Evolutionary conservation across 2,113 vertebrate genomes (phyloP).

Genomic region (Sturnira hondurensis): DNA sequence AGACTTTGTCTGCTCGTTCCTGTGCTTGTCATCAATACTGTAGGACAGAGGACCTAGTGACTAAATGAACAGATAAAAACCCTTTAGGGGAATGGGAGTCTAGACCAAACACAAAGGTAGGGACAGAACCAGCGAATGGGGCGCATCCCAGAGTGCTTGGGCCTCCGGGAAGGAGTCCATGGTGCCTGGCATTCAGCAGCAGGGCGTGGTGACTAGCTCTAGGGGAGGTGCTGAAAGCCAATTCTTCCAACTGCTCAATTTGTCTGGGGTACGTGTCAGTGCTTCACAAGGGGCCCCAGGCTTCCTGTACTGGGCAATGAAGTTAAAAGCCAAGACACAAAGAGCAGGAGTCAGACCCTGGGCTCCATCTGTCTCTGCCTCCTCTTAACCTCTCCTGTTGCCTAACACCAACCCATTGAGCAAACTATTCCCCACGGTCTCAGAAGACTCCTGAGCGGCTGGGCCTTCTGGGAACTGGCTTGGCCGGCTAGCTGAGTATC

Average conservation of each 20-base stretch:
- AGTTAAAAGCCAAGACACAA: neutral
- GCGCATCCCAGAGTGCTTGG: neutral
- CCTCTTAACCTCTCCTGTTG: neutral
- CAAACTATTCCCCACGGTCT: neutral
- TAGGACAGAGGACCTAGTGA: neutral
- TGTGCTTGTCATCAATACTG: neutral
- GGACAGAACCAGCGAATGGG: neutral
- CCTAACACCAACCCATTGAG: neutral
- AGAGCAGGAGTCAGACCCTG: neutral
- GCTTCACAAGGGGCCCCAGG: neutral
- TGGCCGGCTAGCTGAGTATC: neutral
- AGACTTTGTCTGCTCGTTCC: neutral
- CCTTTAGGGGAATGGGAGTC: neutral
- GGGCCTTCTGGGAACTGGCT: neutral
- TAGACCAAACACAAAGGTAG: neutral
- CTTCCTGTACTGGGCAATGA: neutral
- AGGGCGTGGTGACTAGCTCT: neutral
- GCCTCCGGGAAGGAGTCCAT: neutral
- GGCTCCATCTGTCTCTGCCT: neutral
- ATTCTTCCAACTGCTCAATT: neutral
- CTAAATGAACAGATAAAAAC: neutral
- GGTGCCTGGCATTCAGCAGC: neutral
- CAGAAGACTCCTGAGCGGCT: neutral
- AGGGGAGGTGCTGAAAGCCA: neutral
- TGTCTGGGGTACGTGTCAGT: neutral